Evolutionary conservation across 2,888 invertebrate species (phyloP).

Genomic region (Gasteruption jaculator): DNA sequence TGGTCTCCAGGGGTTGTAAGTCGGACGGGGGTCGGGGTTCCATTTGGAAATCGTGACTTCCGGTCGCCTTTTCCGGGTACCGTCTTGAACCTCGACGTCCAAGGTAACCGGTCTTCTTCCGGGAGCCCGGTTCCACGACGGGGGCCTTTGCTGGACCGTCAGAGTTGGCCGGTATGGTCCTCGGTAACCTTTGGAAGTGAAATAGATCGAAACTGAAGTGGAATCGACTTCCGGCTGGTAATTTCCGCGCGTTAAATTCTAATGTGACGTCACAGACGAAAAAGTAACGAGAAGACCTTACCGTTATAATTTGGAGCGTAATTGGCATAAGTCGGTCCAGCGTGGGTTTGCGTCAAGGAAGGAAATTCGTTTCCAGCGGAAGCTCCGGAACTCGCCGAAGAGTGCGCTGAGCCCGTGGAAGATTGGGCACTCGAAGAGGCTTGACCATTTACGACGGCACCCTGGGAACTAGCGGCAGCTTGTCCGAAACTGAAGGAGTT

Average conservation of each 20-base stretch:
- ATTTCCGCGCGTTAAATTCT: too few species aligned
- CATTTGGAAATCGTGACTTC: constrained; percentile 25
- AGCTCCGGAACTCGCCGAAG: constrained; percentile 28
- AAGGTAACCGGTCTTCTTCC: constrained; percentile 22
- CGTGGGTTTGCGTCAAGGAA: neutral
- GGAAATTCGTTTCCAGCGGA: constrained; percentile 3
- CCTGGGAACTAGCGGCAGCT: constrained; percentile 35
- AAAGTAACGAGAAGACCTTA: too few species aligned
- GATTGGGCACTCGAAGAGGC: constrained; percentile 37
- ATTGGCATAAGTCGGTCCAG: neutral
- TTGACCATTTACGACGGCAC: constrained; percentile 36
- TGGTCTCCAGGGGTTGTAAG: too few species aligned
- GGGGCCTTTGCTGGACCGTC: too few species aligned
- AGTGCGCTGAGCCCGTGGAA: constrained; percentile 29
- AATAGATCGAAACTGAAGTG: too few species aligned
- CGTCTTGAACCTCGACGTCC: constrained; percentile 17
- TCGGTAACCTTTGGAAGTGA: too few species aligned
- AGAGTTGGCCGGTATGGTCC: too few species aligned
- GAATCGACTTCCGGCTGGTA: too few species aligned
- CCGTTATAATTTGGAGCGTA: neutral
- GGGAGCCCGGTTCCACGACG: constrained; percentile 26
- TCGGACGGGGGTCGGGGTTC: constrained; percentile 16
- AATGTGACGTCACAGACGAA: too few species aligned
- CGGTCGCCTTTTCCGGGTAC: constrained; percentile 23
- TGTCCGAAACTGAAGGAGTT: constrained; percentile 30